Evolutionary conservation across 1,140 invertebrate species (phyloP), one percentile per base, ranked within the genome.

Genomic region (Brachionus calyciflorus): DNA sequence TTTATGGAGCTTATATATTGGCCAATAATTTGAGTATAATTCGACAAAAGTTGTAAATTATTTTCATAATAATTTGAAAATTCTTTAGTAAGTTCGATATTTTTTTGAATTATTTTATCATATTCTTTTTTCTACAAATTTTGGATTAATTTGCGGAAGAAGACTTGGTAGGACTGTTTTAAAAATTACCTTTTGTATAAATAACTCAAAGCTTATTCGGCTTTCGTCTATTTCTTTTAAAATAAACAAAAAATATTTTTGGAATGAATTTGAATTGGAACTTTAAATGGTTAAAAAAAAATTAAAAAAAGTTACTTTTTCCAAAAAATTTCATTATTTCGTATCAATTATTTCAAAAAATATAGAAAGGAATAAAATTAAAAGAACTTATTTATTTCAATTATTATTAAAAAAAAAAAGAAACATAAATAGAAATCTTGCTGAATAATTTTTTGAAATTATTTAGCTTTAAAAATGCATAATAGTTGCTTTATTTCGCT

Each of bases 1-100:
- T 60, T 60, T 60, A 60, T 60, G 33, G 55, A 60, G 55, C 55
- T 60, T 37, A 60, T 37, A 17, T 60, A 60, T 60, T 60, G 55
- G 9, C 55, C 37, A 37, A 60, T 60, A 19, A 60, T 60, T 60
- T 33, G 55, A 37, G 55, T 37, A 60, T 60, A 60, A 37, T 60
- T 60, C 37, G 55, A 28, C 19, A 60, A 60, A 60, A 60, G 55
- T 60, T 60, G 55, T 33, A 60, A 30, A 60, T 60, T 60, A 40
- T 60, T 60, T 60, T 60, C 55, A 33, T 60, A 60, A 60, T 60
- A 60, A 60, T 60, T 60, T 12, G 55, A 37, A 17, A 60, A 60
- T 60, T 60, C 55, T 60, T 60, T 60, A 3, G 55, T 60, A 21
- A 60, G 55, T 40, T 60, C 55, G 9, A 60, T n/a, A 37, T 60